These are phyloP conservation scores for Odocoileus hemionus DNA, from an alignment of 2,113 vertebrate species.

Conservation along the genomic window DNA sequence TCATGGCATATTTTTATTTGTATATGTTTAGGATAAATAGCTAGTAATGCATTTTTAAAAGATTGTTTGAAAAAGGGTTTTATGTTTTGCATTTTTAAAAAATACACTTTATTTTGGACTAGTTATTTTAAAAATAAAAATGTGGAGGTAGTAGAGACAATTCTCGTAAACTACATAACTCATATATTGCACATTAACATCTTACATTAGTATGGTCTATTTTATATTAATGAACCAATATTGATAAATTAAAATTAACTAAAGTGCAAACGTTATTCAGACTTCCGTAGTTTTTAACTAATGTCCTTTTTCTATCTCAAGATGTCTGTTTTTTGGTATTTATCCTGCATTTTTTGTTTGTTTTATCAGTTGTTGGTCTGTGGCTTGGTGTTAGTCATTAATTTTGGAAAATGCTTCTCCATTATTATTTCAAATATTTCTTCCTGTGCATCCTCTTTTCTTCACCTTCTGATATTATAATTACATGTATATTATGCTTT, in stretches of 20 bases:
- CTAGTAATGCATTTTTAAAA: neutral
- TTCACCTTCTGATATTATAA: neutral
- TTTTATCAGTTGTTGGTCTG: neutral
- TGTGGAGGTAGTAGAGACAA: neutral
- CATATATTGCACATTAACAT: neutral
- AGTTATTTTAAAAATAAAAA: neutral
- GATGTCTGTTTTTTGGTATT: neutral
- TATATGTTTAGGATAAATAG: neutral
- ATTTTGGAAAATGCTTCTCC: neutral
- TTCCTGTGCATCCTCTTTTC: neutral
- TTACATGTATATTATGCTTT: neutral
- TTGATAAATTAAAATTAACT: neutral
- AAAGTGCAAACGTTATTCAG: neutral
- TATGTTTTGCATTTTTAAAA: neutral
- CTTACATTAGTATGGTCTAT: neutral
- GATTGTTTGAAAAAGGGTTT: neutral
- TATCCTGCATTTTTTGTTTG: neutral
- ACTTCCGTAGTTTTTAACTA: neutral
- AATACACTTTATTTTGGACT: neutral
- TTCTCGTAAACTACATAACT: neutral
- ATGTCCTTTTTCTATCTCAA: neutral
- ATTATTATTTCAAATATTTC: neutral
- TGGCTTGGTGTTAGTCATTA: neutral
- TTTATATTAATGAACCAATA: neutral
- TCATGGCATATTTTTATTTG: neutral